A percentile compares a stretch with the other conserved stretches of the same genome.
These are phyloP conservation scores for Notolabrus celidotus DNA, from an alignment of 2,797 vertebrate genomes.

Conservation along the genomic window DNA sequence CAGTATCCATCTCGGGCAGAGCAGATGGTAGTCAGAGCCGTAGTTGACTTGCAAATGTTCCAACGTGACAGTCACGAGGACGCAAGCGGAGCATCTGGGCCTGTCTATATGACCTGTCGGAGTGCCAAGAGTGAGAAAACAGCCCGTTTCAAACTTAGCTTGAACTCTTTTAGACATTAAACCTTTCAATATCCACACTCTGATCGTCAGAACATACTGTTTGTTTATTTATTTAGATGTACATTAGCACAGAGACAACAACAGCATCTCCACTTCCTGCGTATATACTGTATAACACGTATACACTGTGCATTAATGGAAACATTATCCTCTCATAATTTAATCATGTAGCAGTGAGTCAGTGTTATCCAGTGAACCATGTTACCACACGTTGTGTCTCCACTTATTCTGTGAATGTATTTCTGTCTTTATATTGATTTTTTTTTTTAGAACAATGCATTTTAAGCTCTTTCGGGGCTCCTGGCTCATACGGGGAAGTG, in stretches of 20 bases:
- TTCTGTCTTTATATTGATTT: not conserved
- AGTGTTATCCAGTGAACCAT: not conserved
- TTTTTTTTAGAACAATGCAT: not conserved
- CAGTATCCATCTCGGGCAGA: slow-evolving; percentile 70
- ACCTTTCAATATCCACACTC: slow-evolving; percentile 16
- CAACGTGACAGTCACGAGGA: slow-evolving; percentile 74
- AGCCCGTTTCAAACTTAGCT: slow-evolving; percentile 31
- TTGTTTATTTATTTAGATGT: slow-evolving; percentile 2
- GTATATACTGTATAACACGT: not conserved
- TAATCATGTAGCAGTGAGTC: not conserved
- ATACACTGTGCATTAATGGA: not conserved
- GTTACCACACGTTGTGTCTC: slow-evolving; percentile 14
- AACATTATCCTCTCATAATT: not conserved
- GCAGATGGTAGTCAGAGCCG: slow-evolving; percentile 83
- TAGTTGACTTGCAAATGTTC: slow-evolving; percentile 82
- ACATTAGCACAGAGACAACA: not conserved
- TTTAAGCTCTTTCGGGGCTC: slow-evolving; percentile 27
- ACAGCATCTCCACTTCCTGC: not conserved
- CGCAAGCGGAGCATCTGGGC: slow-evolving; percentile 77
- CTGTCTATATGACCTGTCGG: slow-evolving; percentile 66
- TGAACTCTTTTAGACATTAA: slow-evolving; percentile 30
- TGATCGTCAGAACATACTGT: slow-evolving; percentile 12
- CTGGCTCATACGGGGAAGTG: slow-evolving; percentile 19
- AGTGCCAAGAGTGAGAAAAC: slow-evolving; percentile 52
- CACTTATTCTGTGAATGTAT: not conserved